These are phyloP conservation scores for Horisme vitalbata DNA, from an alignment of 2,888 invertebrate species.

Conservation along the genomic window DNA sequence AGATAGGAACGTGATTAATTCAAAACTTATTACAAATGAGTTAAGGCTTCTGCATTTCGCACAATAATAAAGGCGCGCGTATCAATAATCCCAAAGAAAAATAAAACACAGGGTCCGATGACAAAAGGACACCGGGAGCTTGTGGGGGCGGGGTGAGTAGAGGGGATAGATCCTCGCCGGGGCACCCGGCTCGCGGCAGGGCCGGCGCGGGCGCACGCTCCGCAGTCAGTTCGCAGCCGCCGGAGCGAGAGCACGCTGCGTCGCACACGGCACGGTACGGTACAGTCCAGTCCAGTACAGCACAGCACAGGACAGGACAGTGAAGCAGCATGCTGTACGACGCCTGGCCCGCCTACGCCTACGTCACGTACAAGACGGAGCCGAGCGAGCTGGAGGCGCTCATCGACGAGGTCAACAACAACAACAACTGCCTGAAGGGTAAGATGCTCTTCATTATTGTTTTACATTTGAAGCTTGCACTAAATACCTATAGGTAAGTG, in stretches of 20 bases:
- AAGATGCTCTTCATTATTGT: too few relatives aligned
- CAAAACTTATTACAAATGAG: too few relatives aligned
- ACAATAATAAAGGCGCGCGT: too few relatives aligned
- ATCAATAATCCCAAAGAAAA: slow-evolving; percentile 2
- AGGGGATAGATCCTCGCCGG: slow-evolving; percentile 8
- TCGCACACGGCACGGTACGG: background rate
- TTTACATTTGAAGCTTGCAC: too few relatives aligned
- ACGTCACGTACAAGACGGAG: slow-evolving; percentile 48
- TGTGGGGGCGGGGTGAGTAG: slow-evolving; percentile 12
- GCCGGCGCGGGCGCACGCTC: slow-evolving; percentile 34
- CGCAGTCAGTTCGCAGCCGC: slow-evolving; percentile 41
- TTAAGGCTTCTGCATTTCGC: slow-evolving; percentile 1
- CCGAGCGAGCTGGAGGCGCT: slow-evolving; percentile 64
- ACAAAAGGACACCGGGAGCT: slow-evolving; percentile 8
- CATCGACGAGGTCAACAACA: slow-evolving; percentile 71
- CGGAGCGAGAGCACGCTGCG: slow-evolving; percentile 10
- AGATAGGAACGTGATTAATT: too few relatives aligned
- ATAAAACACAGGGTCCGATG: slow-evolving; percentile 8
- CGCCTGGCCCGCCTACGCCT: slow-evolving; percentile 53
- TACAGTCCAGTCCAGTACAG: background rate
- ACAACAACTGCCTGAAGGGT: slow-evolving; percentile 62
- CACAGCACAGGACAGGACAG: background rate
- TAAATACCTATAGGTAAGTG: too few relatives aligned
- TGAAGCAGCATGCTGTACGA: slow-evolving; percentile 65
- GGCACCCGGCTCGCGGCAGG: slow-evolving; percentile 16